Evolutionary conservation across 2,888 invertebrate species (phyloP).

Genomic region (Sipha maydis): DNA sequence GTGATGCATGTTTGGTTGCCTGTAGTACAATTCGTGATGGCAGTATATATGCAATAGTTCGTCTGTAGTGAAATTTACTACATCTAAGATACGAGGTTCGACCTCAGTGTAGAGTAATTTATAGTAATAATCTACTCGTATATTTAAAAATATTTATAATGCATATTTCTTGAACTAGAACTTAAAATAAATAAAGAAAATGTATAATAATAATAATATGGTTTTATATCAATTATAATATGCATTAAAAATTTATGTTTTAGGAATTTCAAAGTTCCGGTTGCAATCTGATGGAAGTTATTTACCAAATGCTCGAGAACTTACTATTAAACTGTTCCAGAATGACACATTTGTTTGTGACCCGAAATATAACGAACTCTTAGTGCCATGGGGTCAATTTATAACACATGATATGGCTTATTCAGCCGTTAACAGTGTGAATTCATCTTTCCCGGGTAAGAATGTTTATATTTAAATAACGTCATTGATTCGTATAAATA

Average conservation of each 20-base stretch:
- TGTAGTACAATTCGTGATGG: too few relatives aligned
- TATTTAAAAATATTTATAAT: too few relatives aligned
- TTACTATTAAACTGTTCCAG: constrained; percentile 4
- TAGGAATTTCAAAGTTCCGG: constrained; percentile 67
- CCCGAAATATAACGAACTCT: constrained; percentile 6
- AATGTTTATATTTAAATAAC: not conserved
- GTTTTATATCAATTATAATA: too few relatives aligned
- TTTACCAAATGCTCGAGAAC: constrained; percentile 29
- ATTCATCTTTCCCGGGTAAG: constrained; percentile 52
- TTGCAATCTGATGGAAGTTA: constrained; percentile 26
- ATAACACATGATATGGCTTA: constrained; percentile 33
- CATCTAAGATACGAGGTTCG: too few relatives aligned
- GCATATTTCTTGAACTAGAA: too few relatives aligned
- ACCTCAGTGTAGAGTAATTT: too few relatives aligned
- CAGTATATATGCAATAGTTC: too few relatives aligned
- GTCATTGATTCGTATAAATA: not conserved
- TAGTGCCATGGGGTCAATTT: constrained; percentile 43
- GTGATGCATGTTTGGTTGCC: too few relatives aligned
- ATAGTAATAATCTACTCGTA: too few relatives aligned
- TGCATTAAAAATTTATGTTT: not conserved
- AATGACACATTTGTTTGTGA: not conserved
- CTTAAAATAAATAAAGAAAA: too few relatives aligned
- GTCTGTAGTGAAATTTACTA: too few relatives aligned
- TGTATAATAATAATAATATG: too few relatives aligned
- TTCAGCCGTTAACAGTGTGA: constrained; percentile 34